Conservation (phyloP, 2,888 invertebrate genomes). For the Dryobota labecula region DNA sequence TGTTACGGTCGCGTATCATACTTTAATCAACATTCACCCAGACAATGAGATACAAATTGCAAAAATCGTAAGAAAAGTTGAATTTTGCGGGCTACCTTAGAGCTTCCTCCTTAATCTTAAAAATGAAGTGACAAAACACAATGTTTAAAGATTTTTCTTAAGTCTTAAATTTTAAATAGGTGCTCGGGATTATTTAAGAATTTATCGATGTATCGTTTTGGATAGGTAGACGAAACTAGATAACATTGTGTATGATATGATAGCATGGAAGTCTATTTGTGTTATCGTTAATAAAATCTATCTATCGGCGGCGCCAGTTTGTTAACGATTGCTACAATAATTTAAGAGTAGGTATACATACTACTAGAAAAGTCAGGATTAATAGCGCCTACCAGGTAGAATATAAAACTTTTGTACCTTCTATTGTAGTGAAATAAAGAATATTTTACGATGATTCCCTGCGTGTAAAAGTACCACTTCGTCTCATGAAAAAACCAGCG, state of each 20-base stretch:
- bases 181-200: background rate
- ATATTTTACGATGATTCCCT: constrained; percentile 19
- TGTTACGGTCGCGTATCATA: too few species aligned
- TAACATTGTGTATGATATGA: constrained; percentile 3
- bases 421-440: constrained; percentile 12
- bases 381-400: background rate
- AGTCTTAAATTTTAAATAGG: background rate
- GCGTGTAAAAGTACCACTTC: constrained; percentile 57
- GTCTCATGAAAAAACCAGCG: constrained; percentile 80
- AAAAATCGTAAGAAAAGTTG: too few species aligned
- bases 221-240: background rate
- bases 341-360: background rate
- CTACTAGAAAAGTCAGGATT: background rate
- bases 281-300: constrained; percentile 15
- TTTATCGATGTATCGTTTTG: background rate
- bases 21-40: too few species aligned
- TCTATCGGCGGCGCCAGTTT: background rate
- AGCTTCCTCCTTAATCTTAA: too few species aligned
- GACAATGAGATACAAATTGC: too few species aligned
- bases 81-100: too few species aligned
- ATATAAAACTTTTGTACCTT: constrained; percentile 10
- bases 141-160: too few species aligned
- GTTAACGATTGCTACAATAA: background rate
- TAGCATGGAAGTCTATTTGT: background rate
- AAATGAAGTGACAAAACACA: too few species aligned